phyloP scores from a whole-genome alignment of 2,113 vertebrate species.

The Percina caprodes region DNA sequence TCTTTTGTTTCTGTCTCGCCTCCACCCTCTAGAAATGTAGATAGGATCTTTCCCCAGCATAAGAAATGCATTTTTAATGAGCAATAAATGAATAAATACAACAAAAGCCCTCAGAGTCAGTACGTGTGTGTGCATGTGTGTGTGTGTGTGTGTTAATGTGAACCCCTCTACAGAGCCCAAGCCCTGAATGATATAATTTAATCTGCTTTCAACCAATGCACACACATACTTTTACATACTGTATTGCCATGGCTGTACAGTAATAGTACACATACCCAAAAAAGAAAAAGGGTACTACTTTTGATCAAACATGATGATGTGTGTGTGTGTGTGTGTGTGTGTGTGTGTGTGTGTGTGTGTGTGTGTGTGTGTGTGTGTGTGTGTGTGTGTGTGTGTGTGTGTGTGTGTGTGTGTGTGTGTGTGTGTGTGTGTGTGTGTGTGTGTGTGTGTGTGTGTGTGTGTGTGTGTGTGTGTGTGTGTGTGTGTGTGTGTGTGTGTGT shows the following conservation, averaged over 20 bases:
- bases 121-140: background rate
- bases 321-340: background rate
- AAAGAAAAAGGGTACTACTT: background rate
- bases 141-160: slow-evolving; percentile 24
- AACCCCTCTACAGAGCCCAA: background rate
- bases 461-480: slow-evolving; percentile 48
- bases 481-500: slow-evolving; percentile 30
- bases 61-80: slow-evolving; percentile 67
- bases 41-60: slow-evolving; percentile 50
- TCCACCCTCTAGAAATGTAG: slow-evolving; percentile 46
- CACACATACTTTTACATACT: background rate
- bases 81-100: slow-evolving; percentile 67
- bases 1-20: slow-evolving; percentile 14
- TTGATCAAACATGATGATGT: slow-evolving; percentile 53
- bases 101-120: slow-evolving; percentile 44
- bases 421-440: slow-evolving; percentile 31
- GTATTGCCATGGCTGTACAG: background rate
- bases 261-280: background rate
- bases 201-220: background rate
- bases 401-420: slow-evolving; percentile 49
- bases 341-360: slow-evolving; percentile 49
- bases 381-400: background rate
- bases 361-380: slow-evolving; percentile 19
- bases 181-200: slow-evolving; percentile 18
- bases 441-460: background rate